Base-by-base conservation (phyloP, 2,113 vertebrate genomes). In the Ageneiosus marmoratus region DNA sequence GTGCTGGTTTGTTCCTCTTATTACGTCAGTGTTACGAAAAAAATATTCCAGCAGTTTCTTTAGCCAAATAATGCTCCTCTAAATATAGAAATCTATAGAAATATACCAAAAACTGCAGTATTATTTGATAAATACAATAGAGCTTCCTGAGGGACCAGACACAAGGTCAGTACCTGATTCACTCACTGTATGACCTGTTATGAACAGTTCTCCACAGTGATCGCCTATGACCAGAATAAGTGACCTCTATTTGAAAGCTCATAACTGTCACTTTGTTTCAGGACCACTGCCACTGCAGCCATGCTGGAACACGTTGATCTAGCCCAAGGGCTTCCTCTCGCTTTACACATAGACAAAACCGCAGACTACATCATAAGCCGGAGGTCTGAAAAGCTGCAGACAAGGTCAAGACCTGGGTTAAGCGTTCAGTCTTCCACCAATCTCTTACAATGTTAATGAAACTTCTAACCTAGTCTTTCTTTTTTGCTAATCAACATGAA, bases 231-330 rank as follows among this genome's bases (percentile, higher is more conserved):
- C 63, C 50, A 80, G 65, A 80, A 44, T 63, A 70, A 55, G 24
- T 70, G 63, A 29, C 51, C 50, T 80, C 79, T 32, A 18, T 80
- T 80, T 80, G 53, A 69, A 67, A 80, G 62, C 62, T 80, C 62
- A 37, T 80, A 80, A 69, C 60, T 67, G 78, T 53, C 41, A 55
- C 32, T 55, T 50, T 51, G 62, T 53, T 53, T 41, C 5, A n/a
- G 48, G 32, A 62, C 27, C 78, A 50, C 78, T 65, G 77, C 46
- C 62, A 51, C 46, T 51, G 62, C 29, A 67, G 60, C 44, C 56
- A 50, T 41, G 48, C 9, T 53, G 46, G 48, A 80, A 70, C 63
- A n/a, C 22, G 50, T 15, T 69, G 20, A 20, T 46, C 67, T 70
- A 48, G 72, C 72, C 72, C 29, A 3, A 51, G 48, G 72, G 72